phyloP scores from a whole-genome alignment of 2,888 invertebrate species.

The Loripinus fragilis region DNA sequence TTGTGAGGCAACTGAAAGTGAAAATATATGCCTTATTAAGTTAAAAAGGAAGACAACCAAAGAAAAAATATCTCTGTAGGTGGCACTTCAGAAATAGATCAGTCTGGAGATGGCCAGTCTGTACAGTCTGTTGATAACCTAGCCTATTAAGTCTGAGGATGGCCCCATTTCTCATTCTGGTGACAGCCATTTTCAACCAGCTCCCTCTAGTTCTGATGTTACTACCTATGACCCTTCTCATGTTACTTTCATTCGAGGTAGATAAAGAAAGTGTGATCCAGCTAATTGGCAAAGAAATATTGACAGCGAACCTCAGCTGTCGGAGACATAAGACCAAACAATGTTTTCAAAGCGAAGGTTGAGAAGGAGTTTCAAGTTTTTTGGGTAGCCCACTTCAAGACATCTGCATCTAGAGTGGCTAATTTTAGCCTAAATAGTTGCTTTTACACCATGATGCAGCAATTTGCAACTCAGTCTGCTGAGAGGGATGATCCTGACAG shows the following conservation, averaged over 20 bases:
- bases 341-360: neutral
- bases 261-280: conserved; percentile 10
- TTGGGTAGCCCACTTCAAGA: neutral
- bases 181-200: neutral
- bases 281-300: conserved; percentile 1
- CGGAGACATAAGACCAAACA: neutral
- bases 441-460: neutral
- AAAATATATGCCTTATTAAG: neutral
- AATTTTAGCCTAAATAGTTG: neutral
- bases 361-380: neutral
- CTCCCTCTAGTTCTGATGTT: neutral
- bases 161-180: neutral
- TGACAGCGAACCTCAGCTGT: neutral
- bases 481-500: no score
- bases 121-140: neutral
- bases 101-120: neutral
- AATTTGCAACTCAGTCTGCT: neutral
- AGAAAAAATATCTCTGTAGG: neutral
- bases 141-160: neutral
- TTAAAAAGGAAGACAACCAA: neutral
- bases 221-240: conserved; percentile 2
- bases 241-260: neutral
- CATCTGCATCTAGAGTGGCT: neutral
- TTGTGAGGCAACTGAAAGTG: conserved; percentile 4
- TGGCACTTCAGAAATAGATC: neutral